Conservation (phyloP, 2,888 invertebrate genomes). For the Coleophora deauratella region DNA sequence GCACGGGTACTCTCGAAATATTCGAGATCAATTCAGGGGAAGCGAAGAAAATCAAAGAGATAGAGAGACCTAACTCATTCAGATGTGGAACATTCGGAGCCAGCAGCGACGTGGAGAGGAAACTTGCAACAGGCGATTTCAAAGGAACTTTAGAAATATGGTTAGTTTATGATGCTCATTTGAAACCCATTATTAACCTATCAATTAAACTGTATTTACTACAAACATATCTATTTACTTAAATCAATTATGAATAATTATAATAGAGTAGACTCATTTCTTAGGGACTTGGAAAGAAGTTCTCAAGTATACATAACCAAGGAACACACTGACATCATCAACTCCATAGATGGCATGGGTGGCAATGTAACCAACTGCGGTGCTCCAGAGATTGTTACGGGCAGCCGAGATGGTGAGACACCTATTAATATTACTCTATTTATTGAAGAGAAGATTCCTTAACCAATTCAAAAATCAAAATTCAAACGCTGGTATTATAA, state of each 20-base stretch:
- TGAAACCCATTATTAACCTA: neutral
- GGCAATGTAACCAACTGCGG: slow-evolving; percentile 88
- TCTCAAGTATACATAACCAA: slow-evolving; percentile 84
- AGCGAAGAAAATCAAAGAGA: slow-evolving; percentile 78
- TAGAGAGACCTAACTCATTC: slow-evolving; percentile 87
- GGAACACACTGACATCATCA: slow-evolving; percentile 89
- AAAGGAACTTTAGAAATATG: slow-evolving; percentile 88
- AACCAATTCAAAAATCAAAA: no score
- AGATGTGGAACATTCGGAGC: slow-evolving; percentile 97
- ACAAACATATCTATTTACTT: no score
- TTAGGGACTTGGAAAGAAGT: slow-evolving; percentile 86
- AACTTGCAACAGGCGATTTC: slow-evolving; percentile 94
- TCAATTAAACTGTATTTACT: neutral
- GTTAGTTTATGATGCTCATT: slow-evolving; percentile 63
- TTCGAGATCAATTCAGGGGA: slow-evolving; percentile 85
- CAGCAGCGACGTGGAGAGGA: slow-evolving; percentile 84
- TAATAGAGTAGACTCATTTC: no score
- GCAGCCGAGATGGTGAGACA: slow-evolving; percentile 87
- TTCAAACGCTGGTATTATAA: no score
- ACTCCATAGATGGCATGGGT: slow-evolving; percentile 92
- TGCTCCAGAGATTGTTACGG: slow-evolving; percentile 96
- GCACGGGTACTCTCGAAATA: slow-evolving; percentile 88
- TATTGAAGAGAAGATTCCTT: no score
- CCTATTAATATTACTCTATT: neutral
- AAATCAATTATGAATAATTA: no score